phyloP scores from a whole-genome alignment of 2,797 vertebrate species.

The Denticeps clupeoides region DNA sequence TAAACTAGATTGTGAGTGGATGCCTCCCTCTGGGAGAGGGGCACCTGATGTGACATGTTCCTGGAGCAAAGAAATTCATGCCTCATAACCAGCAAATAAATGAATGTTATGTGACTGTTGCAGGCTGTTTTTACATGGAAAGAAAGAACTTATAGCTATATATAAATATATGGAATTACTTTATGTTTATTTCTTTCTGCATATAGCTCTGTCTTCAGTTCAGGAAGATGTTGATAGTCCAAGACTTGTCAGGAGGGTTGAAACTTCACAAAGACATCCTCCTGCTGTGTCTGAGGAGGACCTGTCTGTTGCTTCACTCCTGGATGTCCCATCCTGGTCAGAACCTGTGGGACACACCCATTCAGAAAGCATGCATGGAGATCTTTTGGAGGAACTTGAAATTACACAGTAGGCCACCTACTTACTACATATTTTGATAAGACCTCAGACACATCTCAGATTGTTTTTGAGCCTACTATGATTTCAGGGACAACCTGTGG shows the following conservation, averaged over 20 bases:
- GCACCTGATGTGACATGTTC: too few species aligned
- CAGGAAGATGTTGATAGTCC: slow-evolving; percentile 73
- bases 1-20: too few species aligned
- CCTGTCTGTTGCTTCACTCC: slow-evolving; percentile 76
- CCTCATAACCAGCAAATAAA: too few species aligned
- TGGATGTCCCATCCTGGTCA: slow-evolving; percentile 73
- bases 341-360: slow-evolving; percentile 65
- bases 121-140: too few species aligned
- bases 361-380: slow-evolving; percentile 69
- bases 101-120: too few species aligned
- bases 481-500: too few species aligned
- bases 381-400: slow-evolving; percentile 73
- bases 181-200: slow-evolving; percentile 31
- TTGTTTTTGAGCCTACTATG: neutral
- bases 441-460: neutral
- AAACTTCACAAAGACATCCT: slow-evolving; percentile 63
- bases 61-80: too few species aligned
- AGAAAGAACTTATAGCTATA: too few species aligned
- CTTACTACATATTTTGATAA: neutral
- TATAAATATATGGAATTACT: neutral
- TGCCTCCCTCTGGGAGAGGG: too few species aligned
- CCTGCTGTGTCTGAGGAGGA: slow-evolving; percentile 93
- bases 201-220: slow-evolving; percentile 76
- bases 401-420: slow-evolving; percentile 52
- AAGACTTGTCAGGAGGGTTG: slow-evolving; percentile 54